A percentile compares a stretch with the other conserved stretches of the same genome.
Evolutionary conservation across 2,888 invertebrate species (phyloP).

Genomic region (Mythimna ferrago): DNA sequence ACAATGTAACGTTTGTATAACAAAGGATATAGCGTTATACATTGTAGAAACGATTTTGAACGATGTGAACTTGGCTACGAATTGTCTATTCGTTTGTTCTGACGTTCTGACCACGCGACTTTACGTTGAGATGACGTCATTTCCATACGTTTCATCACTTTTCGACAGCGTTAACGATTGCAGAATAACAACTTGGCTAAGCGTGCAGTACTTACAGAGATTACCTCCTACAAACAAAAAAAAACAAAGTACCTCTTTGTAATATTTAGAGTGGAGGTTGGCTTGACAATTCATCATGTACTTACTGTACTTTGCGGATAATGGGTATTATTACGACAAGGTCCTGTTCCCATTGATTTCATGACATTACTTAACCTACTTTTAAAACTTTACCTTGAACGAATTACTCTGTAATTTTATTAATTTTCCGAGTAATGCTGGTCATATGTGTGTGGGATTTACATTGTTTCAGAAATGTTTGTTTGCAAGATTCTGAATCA

Average conservation of each 20-base stretch:
- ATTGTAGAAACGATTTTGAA: too few species aligned
- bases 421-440: constrained; percentile 28
- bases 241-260: constrained; percentile 8
- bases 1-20: too few species aligned
- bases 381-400: constrained; percentile 41
- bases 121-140: too few species aligned
- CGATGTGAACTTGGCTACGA: too few species aligned
- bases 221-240: too few species aligned
- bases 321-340: background rate
- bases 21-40: too few species aligned
- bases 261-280: constrained; percentile 29
- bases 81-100: too few species aligned
- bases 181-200: too few species aligned
- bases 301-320: constrained; percentile 11
- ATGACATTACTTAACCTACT: constrained; percentile 16
- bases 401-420: constrained; percentile 18
- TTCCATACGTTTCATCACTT: too few species aligned
- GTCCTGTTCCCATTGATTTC: constrained; percentile 6
- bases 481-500: constrained; percentile 30
- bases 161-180: too few species aligned
- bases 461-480: constrained; percentile 27
- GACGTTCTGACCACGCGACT: too few species aligned
- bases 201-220: too few species aligned
- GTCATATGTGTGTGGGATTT: constrained; percentile 24
- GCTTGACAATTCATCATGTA: constrained; percentile 18